These are phyloP conservation scores for Meloe dianella DNA, from an alignment of 2,888 invertebrate species.

Conservation along the genomic window DNA sequence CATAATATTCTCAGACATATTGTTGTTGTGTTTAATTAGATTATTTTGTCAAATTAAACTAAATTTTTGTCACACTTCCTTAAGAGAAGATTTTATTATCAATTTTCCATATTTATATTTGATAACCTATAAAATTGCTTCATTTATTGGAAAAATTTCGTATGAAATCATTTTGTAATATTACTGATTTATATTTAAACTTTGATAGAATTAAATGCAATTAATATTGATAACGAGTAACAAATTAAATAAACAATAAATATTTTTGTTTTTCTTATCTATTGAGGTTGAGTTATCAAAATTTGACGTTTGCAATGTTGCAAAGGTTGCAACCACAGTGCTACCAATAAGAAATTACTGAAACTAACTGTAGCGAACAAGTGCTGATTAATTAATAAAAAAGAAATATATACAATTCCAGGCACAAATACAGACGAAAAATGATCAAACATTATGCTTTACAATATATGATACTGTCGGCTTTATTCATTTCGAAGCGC, in stretches of 20 bases:
- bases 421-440: too few species aligned
- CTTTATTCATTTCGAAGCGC: too few species aligned
- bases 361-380: too few species aligned
- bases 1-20: constrained; percentile 35
- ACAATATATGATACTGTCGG: too few species aligned
- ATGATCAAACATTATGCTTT: too few species aligned
- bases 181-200: not conserved
- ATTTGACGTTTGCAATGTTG: not conserved
- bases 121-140: not conserved
- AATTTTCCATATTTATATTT: not conserved
- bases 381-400: too few species aligned
- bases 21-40: too few species aligned
- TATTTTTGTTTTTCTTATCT: not conserved
- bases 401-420: too few species aligned
- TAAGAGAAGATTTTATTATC: not conserved
- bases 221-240: not conserved
- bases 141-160: not conserved
- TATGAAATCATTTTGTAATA: not conserved
- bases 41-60: not conserved
- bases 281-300: not conserved
- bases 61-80: too few species aligned
- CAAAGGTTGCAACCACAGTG: too few species aligned
- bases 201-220: not conserved
- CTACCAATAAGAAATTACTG: too few species aligned
- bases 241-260: too few species aligned